A percentile compares a stretch with the other conserved stretches of the same genome.
These are phyloP conservation scores for Zosterops borbonicus DNA, from an alignment of 2,113 vertebrate species.

Conservation along the genomic window DNA sequence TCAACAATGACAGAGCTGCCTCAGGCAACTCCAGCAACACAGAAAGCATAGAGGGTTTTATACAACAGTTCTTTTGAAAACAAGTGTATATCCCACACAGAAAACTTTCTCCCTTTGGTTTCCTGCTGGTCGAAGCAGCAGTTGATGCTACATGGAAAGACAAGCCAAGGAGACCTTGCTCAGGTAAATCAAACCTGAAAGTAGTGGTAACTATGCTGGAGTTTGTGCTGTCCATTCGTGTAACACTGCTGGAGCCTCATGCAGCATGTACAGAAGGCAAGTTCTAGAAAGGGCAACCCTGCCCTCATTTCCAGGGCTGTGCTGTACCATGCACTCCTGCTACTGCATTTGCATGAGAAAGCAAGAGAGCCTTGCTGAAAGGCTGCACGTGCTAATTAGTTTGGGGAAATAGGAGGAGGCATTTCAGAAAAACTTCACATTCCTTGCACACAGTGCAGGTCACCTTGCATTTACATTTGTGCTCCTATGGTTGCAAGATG, in stretches of 20 bases:
- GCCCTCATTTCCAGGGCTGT: background rate
- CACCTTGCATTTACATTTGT: background rate
- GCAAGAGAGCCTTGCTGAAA: background rate
- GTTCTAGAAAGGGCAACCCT: background rate
- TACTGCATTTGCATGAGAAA: background rate
- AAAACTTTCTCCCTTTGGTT: background rate
- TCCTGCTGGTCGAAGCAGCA: background rate
- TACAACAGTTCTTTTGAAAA: background rate
- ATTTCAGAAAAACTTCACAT: background rate
- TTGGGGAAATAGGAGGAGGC: background rate
- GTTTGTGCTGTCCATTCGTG: background rate
- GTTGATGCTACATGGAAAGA: background rate
- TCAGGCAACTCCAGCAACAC: conserved; percentile 34
- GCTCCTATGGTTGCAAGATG: background rate
- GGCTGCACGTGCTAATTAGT: background rate
- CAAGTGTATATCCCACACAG: background rate
- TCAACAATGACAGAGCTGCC: conserved; percentile 34
- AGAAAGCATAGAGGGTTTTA: background rate
- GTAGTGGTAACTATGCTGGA: background rate
- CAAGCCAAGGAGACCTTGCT: background rate
- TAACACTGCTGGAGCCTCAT: background rate
- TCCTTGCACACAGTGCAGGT: background rate
- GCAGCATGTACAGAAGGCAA: background rate
- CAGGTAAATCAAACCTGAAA: background rate
- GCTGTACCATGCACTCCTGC: background rate